Conservation (phyloP, 2,113 vertebrate species). For the Pedetes capensis region DNA sequence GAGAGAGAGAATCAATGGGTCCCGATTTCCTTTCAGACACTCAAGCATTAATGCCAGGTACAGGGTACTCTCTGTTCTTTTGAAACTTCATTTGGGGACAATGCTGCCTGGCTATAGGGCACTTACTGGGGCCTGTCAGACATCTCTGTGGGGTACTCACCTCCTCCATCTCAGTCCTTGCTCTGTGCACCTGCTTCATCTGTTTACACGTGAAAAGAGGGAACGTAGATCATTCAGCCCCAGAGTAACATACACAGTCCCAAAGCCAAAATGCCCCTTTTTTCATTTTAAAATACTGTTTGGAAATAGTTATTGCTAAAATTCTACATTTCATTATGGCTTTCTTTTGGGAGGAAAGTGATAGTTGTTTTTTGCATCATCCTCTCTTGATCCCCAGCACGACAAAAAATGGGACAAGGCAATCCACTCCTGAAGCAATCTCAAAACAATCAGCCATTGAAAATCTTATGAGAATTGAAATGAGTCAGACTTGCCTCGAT, state of each 20-base stretch:
- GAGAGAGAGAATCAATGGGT: not conserved
- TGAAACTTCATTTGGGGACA: not conserved
- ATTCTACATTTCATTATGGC: not conserved
- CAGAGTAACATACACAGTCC: not conserved
- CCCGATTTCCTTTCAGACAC: not conserved
- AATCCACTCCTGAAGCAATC: too few relatives aligned
- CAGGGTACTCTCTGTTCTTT: not conserved
- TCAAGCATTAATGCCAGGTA: not conserved
- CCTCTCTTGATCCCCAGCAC: too few relatives aligned
- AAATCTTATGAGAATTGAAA: too few relatives aligned
- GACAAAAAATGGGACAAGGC: too few relatives aligned
- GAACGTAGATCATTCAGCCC: not conserved
- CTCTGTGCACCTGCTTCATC: accelerated
- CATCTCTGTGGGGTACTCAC: accelerated
- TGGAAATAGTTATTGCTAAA: not conserved
- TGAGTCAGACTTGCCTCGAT: too few relatives aligned
- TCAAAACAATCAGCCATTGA: too few relatives aligned
- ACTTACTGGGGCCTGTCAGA: not conserved
- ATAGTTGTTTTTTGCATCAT: not conserved
- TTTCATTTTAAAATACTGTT: not conserved
- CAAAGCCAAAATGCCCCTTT: not conserved
- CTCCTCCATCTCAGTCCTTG: not conserved
- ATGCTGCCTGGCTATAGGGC: too few relatives aligned
- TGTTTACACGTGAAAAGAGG: not conserved
- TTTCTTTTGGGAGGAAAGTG: not conserved